phyloP scores from a whole-genome alignment of 2,113 vertebrate species.

The Bubo bubo region DNA sequence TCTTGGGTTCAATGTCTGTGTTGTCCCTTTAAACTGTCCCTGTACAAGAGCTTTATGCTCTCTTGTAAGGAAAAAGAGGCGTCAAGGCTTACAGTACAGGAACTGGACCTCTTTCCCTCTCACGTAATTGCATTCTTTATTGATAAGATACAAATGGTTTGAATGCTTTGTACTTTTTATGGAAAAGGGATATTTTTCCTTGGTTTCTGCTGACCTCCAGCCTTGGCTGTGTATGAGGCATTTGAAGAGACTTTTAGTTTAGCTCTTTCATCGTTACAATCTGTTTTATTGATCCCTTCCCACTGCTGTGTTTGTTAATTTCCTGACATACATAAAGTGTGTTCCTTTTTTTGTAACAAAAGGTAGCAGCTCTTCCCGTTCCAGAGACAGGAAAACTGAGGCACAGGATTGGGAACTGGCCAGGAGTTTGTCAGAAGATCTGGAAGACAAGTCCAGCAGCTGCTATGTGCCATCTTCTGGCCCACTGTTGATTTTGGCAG shows the following conservation, averaged over 20 bases:
- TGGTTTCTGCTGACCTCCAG: background rate
- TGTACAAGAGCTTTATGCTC: background rate
- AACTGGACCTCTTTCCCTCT: background rate
- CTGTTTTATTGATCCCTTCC: background rate
- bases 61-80: background rate
- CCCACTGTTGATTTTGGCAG: conserved; percentile 2
- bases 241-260: background rate
- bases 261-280: background rate
- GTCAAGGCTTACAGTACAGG: background rate
- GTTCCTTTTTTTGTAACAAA: background rate
- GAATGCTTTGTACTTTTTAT: background rate
- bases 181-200: background rate
- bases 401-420: background rate
- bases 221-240: background rate
- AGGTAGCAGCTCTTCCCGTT: background rate
- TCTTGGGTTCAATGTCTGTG: background rate
- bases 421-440: background rate
- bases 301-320: background rate
- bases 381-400: conserved; percentile 1
- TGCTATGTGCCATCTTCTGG: background rate
- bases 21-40: background rate
- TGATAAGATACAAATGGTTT: background rate
- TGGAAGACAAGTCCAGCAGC: background rate
- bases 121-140: background rate
- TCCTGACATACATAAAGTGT: background rate